Conservation (phyloP, 2,797 vertebrate genomes). For the Neosilurus mollespiculum region DNA sequence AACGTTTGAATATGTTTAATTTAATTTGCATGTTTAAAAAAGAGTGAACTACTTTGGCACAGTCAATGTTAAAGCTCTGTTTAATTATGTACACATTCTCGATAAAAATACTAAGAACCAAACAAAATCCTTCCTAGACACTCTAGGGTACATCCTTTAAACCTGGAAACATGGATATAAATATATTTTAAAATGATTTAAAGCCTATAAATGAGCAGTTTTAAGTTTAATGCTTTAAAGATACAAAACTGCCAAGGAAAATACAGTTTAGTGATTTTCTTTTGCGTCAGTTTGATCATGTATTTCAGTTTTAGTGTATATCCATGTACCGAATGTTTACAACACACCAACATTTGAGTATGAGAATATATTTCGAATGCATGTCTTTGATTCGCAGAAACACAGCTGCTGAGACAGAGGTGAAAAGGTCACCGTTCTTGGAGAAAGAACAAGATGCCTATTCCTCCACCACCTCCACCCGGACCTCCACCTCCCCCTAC, state of each 20-base stretch:
- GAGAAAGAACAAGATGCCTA: conserved; percentile 82
- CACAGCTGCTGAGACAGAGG: conserved; percentile 30
- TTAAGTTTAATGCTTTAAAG: neutral
- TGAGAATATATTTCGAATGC: neutral
- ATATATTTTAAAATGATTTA: neutral
- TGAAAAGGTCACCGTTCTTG: conserved; percentile 13
- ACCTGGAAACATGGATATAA: neutral
- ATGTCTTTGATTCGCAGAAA: conserved; percentile 3
- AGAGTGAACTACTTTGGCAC: neutral
- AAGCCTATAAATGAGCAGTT: neutral
- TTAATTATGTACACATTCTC: neutral
- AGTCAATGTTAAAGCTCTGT: neutral
- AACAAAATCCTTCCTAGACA: neutral
- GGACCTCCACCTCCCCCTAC: conserved; percentile 88
- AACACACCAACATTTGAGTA: neutral
- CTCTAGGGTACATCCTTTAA: neutral
- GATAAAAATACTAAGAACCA: neutral
- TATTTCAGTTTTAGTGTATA: neutral
- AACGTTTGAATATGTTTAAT: neutral
- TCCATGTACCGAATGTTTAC: neutral
- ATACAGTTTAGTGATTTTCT: neutral
- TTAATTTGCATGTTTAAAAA: conserved; percentile 12
- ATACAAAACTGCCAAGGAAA: neutral
- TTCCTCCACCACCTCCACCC: conserved; percentile 86
- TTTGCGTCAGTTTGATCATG: neutral